Evolutionary conservation across 2,113 vertebrate species (phyloP).

Genomic region (Saccopteryx bilineata): DNA sequence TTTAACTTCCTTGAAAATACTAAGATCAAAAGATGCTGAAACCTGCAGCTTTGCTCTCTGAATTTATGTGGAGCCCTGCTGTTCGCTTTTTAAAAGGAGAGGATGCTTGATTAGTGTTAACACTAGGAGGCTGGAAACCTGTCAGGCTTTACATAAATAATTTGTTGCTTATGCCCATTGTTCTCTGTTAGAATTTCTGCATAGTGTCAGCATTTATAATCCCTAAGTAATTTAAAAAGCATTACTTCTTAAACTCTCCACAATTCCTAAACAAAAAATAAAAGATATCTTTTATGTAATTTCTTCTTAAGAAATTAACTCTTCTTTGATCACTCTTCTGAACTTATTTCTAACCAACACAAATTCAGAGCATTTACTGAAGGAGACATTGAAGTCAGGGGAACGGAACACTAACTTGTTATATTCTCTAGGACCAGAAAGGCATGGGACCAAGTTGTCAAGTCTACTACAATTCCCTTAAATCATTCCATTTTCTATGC

Average conservation of each 20-base stretch:
- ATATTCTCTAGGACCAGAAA: slow-evolving; percentile 73
- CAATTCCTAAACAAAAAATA: slow-evolving; percentile 76
- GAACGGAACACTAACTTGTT: slow-evolving; percentile 72
- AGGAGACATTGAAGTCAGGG: slow-evolving; percentile 81
- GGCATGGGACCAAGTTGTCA: neutral
- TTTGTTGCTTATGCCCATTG: slow-evolving; percentile 64
- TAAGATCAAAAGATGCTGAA: slow-evolving; percentile 71
- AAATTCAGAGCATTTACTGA: slow-evolving; percentile 79
- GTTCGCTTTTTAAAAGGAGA: slow-evolving; percentile 73
- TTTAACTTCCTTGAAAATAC: slow-evolving; percentile 33
- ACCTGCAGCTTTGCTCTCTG: slow-evolving; percentile 72
- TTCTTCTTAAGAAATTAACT: slow-evolving; percentile 82
- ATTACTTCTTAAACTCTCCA: slow-evolving; percentile 78
- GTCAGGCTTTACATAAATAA: slow-evolving; percentile 79
- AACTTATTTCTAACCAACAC: slow-evolving; percentile 69
- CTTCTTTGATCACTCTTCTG: slow-evolving; percentile 77
- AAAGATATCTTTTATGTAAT: slow-evolving; percentile 66
- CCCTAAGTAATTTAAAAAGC: slow-evolving; percentile 82
- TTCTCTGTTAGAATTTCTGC: slow-evolving; percentile 79
- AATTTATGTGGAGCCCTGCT: slow-evolving; percentile 66
- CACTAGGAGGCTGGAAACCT: slow-evolving; percentile 72
- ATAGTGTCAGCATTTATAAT: slow-evolving; percentile 79
- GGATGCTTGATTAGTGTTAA: slow-evolving; percentile 79
- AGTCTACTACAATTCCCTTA: slow-evolving; percentile 58
- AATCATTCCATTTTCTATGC: neutral